phyloP scores from a whole-genome alignment of 2,797 vertebrate species.

The Chelonia mydas region DNA sequence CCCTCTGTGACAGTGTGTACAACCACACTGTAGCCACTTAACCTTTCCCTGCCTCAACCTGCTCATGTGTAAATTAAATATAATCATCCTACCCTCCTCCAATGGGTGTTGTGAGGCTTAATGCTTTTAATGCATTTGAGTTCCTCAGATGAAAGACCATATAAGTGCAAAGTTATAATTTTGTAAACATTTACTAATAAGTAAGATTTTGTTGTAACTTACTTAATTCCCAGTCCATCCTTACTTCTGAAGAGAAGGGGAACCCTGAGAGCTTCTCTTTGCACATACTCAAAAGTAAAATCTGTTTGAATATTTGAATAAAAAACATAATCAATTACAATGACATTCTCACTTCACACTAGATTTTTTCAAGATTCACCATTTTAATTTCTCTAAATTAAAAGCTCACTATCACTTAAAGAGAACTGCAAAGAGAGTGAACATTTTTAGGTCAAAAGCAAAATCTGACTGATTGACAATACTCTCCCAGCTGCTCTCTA shows the following conservation, averaged over 20 bases:
- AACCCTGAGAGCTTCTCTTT: constrained; percentile 92
- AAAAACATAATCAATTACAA: constrained; percentile 59
- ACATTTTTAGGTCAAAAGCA: constrained; percentile 63
- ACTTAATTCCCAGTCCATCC: constrained; percentile 97
- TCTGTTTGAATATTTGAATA: constrained; percentile 84
- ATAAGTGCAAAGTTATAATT: constrained; percentile 42
- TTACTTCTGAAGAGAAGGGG: constrained; percentile 95
- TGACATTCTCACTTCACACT: constrained; percentile 8
- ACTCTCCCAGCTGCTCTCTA: constrained; percentile 59
- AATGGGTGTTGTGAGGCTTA: constrained; percentile 25
- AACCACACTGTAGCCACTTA: neutral
- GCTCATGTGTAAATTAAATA: constrained; percentile 41
- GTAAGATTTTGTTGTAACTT: constrained; percentile 77
- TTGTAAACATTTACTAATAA: constrained; percentile 57
- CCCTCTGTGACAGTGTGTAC: constrained; percentile 8
- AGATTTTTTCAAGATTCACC: constrained; percentile 18
- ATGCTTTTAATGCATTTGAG: constrained; percentile 32
- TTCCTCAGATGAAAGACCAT: constrained; percentile 48
- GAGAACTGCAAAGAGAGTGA: constrained; percentile 54
- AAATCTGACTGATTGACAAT: constrained; percentile 68
- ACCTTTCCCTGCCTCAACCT: constrained; percentile 47
- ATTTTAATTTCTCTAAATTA: neutral
- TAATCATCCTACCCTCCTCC: constrained; percentile 18
- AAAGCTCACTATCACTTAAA: constrained; percentile 33
- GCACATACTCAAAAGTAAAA: constrained; percentile 97